These are phyloP conservation scores for Cherax destructor DNA, from an alignment of 1,140 invertebrate species.

Conservation along the genomic window DNA sequence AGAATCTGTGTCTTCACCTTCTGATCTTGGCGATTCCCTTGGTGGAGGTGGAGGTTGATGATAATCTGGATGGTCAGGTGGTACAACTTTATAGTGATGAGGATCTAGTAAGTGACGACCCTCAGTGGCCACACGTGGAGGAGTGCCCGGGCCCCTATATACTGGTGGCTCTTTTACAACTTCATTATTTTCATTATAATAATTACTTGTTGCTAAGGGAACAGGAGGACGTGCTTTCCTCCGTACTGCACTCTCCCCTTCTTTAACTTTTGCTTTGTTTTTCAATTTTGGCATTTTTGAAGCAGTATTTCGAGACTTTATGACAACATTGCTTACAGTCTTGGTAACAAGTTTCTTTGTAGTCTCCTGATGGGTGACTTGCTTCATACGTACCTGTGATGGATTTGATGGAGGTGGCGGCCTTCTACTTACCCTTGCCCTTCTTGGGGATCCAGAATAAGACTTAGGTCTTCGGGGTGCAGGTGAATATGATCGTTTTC, in stretches of 20 bases:
- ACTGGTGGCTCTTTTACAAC: constrained; percentile 50
- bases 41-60: constrained; percentile 57
- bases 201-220: constrained; percentile 36
- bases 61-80: constrained; percentile 52
- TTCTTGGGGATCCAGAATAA: constrained; percentile 32
- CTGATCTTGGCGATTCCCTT: constrained; percentile 54
- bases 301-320: constrained; percentile 39
- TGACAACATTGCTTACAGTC: constrained; percentile 69
- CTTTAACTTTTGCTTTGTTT: constrained; percentile 64
- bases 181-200: constrained; percentile 45
- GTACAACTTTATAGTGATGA: constrained; percentile 62
- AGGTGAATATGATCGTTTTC: constrained; percentile 47
- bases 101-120: constrained; percentile 51
- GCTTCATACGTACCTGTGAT: constrained; percentile 56
- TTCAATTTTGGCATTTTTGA: constrained; percentile 62
- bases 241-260: constrained; percentile 44
- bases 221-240: constrained; percentile 49
- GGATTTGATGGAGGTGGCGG: constrained; percentile 42
- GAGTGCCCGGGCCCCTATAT: constrained; percentile 60
- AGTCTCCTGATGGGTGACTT: constrained; percentile 61
- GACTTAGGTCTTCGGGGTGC: constrained; percentile 47
- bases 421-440: constrained; percentile 50
- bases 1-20: constrained; percentile 60
- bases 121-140: constrained; percentile 31
- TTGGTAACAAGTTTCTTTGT: constrained; percentile 70